Evolutionary conservation across 2,113 vertebrate species (phyloP).

Genomic region (Misgurnus anguillicaudatus): DNA sequence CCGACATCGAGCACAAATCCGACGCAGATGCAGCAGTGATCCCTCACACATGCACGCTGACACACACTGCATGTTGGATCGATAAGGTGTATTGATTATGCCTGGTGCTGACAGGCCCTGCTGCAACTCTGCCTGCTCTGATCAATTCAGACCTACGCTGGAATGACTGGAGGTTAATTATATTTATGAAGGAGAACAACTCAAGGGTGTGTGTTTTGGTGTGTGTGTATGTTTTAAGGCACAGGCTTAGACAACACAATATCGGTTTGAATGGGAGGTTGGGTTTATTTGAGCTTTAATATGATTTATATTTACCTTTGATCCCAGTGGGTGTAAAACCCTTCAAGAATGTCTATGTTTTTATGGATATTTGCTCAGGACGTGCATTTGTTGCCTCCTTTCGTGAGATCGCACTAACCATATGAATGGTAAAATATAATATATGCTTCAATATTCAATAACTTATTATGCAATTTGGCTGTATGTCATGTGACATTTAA

Average conservation of each 20-base stretch:
- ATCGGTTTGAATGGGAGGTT: conserved; percentile 17
- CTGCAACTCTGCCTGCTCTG: conserved; percentile 31
- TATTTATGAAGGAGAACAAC: conserved; percentile 37
- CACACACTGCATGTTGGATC: conserved; percentile 32
- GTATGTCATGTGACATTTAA: not conserved
- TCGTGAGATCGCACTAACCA: not conserved
- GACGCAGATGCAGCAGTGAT: conserved; percentile 28
- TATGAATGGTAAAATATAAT: not conserved
- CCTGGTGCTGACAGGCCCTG: conserved; percentile 42
- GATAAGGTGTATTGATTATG: conserved; percentile 47
- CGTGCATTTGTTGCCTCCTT: not conserved
- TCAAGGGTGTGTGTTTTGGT: conserved; percentile 33
- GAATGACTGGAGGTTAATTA: conserved; percentile 43
- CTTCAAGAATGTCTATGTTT: not conserved
- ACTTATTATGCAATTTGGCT: not conserved
- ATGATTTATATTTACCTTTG: not conserved
- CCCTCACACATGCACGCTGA: conserved; percentile 16
- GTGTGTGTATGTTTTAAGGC: conserved; percentile 9
- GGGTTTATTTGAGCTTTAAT: conserved; percentile 23
- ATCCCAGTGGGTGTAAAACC: not conserved
- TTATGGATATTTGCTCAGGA: not conserved
- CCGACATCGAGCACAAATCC: conserved; percentile 9
- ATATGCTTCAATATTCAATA: not conserved
- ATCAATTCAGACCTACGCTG: conserved; percentile 39
- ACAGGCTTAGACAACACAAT: conserved; percentile 33